Conservation (phyloP, 2,888 invertebrate genomes). For the Diploptera punctata region DNA sequence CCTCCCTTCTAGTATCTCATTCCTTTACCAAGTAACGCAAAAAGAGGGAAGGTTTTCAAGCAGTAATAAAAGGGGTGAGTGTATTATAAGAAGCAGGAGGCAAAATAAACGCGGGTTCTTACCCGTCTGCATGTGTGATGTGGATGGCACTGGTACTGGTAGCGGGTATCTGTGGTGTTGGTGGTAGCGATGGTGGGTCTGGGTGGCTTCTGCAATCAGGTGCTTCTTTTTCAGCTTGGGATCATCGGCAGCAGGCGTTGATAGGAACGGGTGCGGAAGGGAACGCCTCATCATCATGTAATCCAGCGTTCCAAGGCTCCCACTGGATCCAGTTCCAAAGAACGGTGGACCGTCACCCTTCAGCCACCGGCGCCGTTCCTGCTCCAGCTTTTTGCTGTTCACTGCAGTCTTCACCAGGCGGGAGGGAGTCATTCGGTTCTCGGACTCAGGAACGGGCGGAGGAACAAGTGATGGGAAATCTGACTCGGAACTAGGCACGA, state of each 20-base stretch:
- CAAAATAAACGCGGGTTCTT: conserved; percentile 53
- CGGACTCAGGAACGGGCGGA: conserved; percentile 47
- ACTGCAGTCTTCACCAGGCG: conserved; percentile 69
- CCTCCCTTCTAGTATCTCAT: too few relatives aligned
- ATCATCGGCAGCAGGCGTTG: conserved; percentile 45
- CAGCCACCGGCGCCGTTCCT: conserved; percentile 60
- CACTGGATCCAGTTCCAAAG: conserved; percentile 34
- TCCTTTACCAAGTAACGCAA: too few relatives aligned
- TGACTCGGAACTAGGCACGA: conserved; percentile 49
- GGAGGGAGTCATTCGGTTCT: conserved; percentile 62
- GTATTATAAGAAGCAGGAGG: conserved; percentile 39
- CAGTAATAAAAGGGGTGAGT: conserved; percentile 46
- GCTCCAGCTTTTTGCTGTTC: conserved; percentile 65
- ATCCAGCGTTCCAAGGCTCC: conserved; percentile 30
- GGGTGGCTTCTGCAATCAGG: conserved; percentile 56
- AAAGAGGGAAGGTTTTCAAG: conserved; percentile 61
- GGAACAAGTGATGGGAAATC: conserved; percentile 53
- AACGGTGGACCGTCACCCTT: conserved; percentile 54
- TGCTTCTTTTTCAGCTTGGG: conserved; percentile 57
- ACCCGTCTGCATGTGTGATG: conserved; percentile 62
- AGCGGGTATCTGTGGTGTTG: conserved; percentile 47
- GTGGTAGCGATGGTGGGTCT: conserved; percentile 53
- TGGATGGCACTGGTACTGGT: conserved; percentile 56
- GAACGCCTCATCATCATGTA: conserved; percentile 38
- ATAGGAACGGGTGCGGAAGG: conserved; percentile 35